Percentiles rank a stretch among this genome's conserved stretches.
Conservation (phyloP, 2,113 vertebrate species). For the Lophura nycthemera region DNA sequence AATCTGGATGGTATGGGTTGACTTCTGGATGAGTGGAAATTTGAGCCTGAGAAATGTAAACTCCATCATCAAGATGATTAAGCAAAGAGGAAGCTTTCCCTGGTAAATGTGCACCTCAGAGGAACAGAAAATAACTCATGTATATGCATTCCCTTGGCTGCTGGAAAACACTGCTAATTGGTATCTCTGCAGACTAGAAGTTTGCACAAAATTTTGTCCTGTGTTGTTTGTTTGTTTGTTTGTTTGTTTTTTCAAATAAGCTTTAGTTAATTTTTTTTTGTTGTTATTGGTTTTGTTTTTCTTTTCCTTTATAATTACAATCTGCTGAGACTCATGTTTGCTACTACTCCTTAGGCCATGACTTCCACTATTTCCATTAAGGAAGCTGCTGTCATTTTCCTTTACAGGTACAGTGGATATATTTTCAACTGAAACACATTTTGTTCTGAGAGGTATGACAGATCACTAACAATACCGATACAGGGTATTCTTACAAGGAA, state of each 20-base stretch:
- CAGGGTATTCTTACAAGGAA: not conserved
- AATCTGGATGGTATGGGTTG: not conserved
- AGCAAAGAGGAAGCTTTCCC: not conserved
- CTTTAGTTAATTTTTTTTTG: not conserved
- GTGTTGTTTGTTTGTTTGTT: not conserved
- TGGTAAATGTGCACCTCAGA: not conserved
- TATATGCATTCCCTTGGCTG: fast-evolving
- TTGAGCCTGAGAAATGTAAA: slow-evolving; percentile 6
- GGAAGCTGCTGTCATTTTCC: not conserved
- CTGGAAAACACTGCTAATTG: not conserved
- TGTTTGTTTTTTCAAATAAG: not conserved
- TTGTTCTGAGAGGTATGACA: not conserved
- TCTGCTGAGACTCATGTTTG: not conserved
- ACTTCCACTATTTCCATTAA: not conserved
- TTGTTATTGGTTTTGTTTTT: not conserved
- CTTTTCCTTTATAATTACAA: not conserved
- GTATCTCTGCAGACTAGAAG: not conserved
- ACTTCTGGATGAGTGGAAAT: not conserved
- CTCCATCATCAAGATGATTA: not conserved
- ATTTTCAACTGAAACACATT: not conserved
- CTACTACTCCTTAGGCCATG: not conserved
- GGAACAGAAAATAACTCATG: not conserved
- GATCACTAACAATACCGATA: not conserved
- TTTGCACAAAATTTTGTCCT: not conserved
- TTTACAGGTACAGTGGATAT: not conserved